phyloP scores from a whole-genome alignment of 2,888 invertebrate species.

The Argynnis bischoffii region DNA sequence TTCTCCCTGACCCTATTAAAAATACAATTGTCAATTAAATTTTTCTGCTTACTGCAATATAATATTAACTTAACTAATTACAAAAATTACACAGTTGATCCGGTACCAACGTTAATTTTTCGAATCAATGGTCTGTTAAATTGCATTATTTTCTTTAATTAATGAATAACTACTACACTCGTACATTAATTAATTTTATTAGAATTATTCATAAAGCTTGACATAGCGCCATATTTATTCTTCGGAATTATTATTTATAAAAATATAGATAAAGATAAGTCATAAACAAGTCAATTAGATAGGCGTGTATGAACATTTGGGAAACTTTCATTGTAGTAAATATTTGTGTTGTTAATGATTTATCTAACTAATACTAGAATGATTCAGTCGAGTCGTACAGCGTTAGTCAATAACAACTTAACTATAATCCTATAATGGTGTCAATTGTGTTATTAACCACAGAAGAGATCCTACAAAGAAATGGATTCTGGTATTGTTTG shows the following conservation, averaged over 20 bases:
- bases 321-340: conserved; percentile 37
- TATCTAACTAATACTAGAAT: conserved; percentile 25
- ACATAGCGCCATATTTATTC: conserved; percentile 14
- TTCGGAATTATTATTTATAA: conserved; percentile 3
- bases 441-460: conserved; percentile 69
- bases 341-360: conserved; percentile 40
- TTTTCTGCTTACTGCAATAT: conserved; percentile 15
- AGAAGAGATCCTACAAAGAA: conserved; percentile 70
- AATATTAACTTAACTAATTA: conserved; percentile 14
- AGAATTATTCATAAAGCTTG: not conserved
- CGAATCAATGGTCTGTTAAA: conserved; percentile 16
- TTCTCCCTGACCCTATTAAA: conserved; percentile 36
- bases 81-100: conserved; percentile 19
- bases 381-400: conserved; percentile 38
- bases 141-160: conserved; percentile 1
- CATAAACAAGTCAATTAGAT: conserved; percentile 45
- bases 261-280: conserved; percentile 30
- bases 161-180: not conserved
- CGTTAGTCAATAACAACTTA: conserved; percentile 24
- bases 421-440: conserved; percentile 64
- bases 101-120: conserved; percentile 17
- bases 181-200: too few species aligned
- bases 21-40: conserved; percentile 18
- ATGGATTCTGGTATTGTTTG: conserved; percentile 70
- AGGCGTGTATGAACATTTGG: conserved; percentile 31